These are phyloP conservation scores for Globicephala melas DNA, from an alignment of 2,113 vertebrate genomes.

Conservation along the genomic window DNA sequence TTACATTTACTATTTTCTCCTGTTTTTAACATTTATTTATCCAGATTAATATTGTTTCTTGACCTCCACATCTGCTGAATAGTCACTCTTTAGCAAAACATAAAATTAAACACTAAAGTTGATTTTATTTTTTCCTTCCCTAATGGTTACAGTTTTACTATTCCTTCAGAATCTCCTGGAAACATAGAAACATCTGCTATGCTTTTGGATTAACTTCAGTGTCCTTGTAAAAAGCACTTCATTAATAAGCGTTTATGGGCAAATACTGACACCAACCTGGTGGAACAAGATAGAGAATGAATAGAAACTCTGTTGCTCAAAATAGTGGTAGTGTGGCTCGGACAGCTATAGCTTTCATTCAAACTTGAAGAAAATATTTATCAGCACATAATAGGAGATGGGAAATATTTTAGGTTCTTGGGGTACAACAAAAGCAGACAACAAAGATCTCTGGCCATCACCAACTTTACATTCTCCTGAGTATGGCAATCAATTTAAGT, in stretches of 20 bases:
- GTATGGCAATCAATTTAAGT: not conserved
- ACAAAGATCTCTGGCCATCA: not conserved
- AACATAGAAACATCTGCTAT: not conserved
- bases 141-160: not conserved
- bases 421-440: not conserved
- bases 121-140: not conserved
- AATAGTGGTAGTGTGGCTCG: rapidly evolving
- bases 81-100: not conserved
- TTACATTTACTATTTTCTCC: not conserved
- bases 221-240: not conserved
- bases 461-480: not conserved
- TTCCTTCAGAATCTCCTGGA: not conserved
- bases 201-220: not conserved
- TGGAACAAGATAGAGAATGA: not conserved
- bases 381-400: not conserved
- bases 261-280: not conserved
- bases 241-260: not conserved
- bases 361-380: not conserved
- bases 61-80: not conserved
- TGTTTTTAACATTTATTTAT: not conserved
- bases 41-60: not conserved
- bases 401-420: not conserved
- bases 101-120: not conserved
- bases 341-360: not conserved
- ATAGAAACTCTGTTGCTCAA: not conserved